Conservation (phyloP, 2,797 vertebrate genomes). For the Sebastolobus altivelis region DNA sequence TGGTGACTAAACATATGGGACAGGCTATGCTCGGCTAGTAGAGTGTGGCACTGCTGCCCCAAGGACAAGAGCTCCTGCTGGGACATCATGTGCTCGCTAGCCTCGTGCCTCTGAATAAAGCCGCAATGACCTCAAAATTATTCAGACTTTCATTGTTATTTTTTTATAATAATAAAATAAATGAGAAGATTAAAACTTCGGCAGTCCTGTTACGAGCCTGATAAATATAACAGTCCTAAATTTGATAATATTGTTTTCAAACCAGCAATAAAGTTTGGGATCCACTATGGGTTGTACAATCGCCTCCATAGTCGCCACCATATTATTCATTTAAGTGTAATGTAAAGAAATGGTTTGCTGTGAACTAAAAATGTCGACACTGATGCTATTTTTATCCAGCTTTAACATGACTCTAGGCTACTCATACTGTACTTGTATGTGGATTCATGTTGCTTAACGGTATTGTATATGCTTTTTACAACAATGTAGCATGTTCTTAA, state of each 20-base stretch:
- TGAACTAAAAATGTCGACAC: too few relatives aligned
- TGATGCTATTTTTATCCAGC: too few relatives aligned
- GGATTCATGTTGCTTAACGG: too few relatives aligned
- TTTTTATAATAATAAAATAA: constrained; percentile 10
- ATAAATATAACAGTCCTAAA: neutral
- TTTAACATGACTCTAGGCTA: too few relatives aligned
- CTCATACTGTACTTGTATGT: too few relatives aligned
- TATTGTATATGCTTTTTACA: too few relatives aligned
- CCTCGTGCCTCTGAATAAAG: constrained; percentile 39
- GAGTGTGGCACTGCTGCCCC: constrained; percentile 52
- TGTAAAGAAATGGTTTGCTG: too few relatives aligned
- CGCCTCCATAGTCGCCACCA: too few relatives aligned
- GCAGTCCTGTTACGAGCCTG: neutral
- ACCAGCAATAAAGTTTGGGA: neutral
- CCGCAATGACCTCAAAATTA: constrained; percentile 41
- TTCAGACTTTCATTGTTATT: constrained; percentile 13
- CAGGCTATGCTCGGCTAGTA: constrained; percentile 52
- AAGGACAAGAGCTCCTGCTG: constrained; percentile 57
- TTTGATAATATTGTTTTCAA: neutral
- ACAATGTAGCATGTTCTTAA: too few relatives aligned
- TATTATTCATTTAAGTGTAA: too few relatives aligned
- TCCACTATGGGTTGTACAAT: too few relatives aligned
- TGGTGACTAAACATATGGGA: constrained; percentile 70
- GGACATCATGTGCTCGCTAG: constrained; percentile 43
- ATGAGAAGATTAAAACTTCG: constrained; percentile 4